Conservation (phyloP, 2,888 invertebrate species). For the Carabus problematicus region DNA sequence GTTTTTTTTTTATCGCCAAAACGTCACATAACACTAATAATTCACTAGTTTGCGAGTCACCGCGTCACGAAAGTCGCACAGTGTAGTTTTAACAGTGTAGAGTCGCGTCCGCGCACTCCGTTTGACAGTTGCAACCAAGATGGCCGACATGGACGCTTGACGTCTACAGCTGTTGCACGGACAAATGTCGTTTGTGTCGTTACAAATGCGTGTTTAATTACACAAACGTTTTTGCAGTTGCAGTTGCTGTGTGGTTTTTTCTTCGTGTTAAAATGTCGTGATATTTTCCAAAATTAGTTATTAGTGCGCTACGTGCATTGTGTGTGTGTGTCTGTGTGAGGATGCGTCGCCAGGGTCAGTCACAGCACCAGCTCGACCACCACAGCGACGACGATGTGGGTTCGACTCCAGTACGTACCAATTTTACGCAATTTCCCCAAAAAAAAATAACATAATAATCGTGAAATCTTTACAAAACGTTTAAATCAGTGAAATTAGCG, state of each 20-base stretch:
- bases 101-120: conserved; percentile 9
- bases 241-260: neutral
- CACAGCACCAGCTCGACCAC: conserved; percentile 57
- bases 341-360: conserved; percentile 51
- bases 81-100: too few species aligned
- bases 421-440: neutral
- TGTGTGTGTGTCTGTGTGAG: conserved; percentile 13
- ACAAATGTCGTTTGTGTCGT: neutral
- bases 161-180: conserved; percentile 17
- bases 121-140: conserved; percentile 38
- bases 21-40: neutral
- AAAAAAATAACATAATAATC: too few species aligned
- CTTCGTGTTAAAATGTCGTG: too few species aligned
- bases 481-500: too few species aligned
- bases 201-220: too few species aligned
- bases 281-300: too few species aligned
- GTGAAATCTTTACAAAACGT: too few species aligned
- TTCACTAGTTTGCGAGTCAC: neutral
- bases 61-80: neutral
- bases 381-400: conserved; percentile 64
- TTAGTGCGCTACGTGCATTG: neutral
- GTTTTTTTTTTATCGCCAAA: neutral
- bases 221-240: too few species aligned
- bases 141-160: conserved; percentile 38
- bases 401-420: conserved; percentile 64